Conservation (phyloP, 2,113 vertebrate genomes). For the Bolborhynchus lineola region DNA sequence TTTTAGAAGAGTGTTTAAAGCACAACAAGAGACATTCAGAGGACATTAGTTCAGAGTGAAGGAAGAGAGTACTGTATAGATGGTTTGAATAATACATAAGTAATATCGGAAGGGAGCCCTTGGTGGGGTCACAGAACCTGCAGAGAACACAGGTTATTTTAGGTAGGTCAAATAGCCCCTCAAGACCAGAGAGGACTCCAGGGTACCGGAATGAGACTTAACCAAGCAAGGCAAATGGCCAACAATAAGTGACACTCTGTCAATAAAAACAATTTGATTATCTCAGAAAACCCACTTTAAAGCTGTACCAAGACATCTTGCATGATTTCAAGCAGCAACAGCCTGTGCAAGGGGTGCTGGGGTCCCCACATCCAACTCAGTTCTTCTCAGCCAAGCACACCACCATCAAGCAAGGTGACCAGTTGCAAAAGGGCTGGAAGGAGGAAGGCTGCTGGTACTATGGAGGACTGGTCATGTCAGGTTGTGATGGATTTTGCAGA, state of each 20-base stretch:
- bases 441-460: not conserved
- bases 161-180: not conserved
- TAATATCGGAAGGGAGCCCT: not conserved
- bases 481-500: not conserved
- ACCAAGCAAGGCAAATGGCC: not conserved
- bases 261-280: not conserved
- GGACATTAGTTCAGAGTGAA: not conserved
- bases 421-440: not conserved
- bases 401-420: not conserved
- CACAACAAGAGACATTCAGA: not conserved
- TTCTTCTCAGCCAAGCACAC: not conserved
- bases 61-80: not conserved
- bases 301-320: not conserved
- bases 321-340: not conserved
- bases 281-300: not conserved
- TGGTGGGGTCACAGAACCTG: not conserved
- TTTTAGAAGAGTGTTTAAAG: not conserved
- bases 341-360: not conserved
- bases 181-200: not conserved
- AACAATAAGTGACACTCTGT: not conserved
- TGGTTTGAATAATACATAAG: slow-evolving; percentile 9
- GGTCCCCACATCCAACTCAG: not conserved
- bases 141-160: not conserved
- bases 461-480: not conserved
- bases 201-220: not conserved